phyloP scores from a whole-genome alignment of 2,113 vertebrate genomes.

The Cinclus cinclus region DNA sequence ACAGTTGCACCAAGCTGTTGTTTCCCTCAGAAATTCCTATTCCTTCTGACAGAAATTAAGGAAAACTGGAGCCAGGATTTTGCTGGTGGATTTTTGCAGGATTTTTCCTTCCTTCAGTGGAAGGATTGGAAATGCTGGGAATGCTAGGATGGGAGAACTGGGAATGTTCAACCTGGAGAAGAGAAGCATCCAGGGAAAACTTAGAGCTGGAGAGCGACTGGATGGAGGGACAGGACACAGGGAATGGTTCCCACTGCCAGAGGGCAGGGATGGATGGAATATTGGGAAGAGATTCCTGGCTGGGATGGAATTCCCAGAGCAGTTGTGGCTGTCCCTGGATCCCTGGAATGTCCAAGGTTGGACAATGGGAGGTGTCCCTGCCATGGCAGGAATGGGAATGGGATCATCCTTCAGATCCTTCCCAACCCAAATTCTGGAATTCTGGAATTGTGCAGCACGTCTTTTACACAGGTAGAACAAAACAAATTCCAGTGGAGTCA shows the following conservation, averaged over 20 bases:
- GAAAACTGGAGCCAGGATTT: not conserved
- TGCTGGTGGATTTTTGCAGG: no score
- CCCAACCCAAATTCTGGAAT: not conserved
- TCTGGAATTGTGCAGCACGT: not conserved
- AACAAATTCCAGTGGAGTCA: accelerated
- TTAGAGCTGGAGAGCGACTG: not conserved
- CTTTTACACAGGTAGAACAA: no score
- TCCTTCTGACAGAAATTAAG: not conserved
- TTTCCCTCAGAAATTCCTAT: not conserved
- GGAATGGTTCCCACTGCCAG: not conserved
- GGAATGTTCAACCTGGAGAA: not conserved
- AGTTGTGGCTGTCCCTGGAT: not conserved
- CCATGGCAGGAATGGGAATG: not conserved
- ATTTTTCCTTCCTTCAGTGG: no score
- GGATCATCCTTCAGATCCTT: not conserved
- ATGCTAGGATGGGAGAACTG: not conserved
- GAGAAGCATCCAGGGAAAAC: not conserved
- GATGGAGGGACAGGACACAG: not conserved
- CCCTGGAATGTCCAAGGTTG: not conserved
- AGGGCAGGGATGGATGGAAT: not conserved
- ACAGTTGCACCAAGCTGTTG: not conserved
- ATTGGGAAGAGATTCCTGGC: not conserved
- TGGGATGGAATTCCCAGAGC: not conserved
- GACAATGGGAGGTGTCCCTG: accelerated
- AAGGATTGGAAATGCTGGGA: not conserved